These are phyloP conservation scores for Athetis lepigone DNA, from an alignment of 2,888 invertebrate species.

Conservation along the genomic window DNA sequence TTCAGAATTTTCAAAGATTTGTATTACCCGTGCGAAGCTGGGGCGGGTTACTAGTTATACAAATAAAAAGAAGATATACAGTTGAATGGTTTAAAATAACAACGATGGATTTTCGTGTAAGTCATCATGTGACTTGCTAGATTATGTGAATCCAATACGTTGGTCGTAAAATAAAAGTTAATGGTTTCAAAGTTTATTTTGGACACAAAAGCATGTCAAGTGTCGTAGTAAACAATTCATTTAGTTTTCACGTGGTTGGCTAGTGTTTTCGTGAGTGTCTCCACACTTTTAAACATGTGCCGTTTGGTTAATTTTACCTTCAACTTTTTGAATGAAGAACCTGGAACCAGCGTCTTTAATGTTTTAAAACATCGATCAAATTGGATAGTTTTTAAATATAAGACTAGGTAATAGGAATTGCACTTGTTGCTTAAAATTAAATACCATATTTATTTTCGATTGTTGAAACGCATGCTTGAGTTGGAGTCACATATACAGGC, in stretches of 20 bases:
- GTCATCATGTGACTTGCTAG: slow-evolving; percentile 34
- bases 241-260: slow-evolving; percentile 13
- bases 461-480: too few species aligned
- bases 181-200: slow-evolving; percentile 54
- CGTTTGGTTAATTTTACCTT: not conserved
- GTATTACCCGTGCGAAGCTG: too few species aligned
- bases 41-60: too few species aligned
- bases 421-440: not conserved
- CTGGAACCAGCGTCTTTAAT: too few species aligned
- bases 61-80: too few species aligned
- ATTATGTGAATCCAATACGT: slow-evolving; percentile 49
- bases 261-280: slow-evolving; percentile 43
- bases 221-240: slow-evolving; percentile 36
- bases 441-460: too few species aligned
- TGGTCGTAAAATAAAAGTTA: slow-evolving; percentile 50
- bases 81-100: slow-evolving; percentile 4
- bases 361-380: too few species aligned
- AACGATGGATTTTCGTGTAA: slow-evolving; percentile 34
- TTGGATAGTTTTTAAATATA: not conserved
- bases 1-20: too few species aligned
- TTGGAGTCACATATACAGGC: too few species aligned
- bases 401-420: not conserved
- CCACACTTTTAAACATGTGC: slow-evolving; percentile 11
- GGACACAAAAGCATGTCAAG: slow-evolving; percentile 40
- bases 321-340: not conserved